Evolutionary conservation across 2,113 vertebrate species (phyloP).

Genomic region (Smithornis capensis): DNA sequence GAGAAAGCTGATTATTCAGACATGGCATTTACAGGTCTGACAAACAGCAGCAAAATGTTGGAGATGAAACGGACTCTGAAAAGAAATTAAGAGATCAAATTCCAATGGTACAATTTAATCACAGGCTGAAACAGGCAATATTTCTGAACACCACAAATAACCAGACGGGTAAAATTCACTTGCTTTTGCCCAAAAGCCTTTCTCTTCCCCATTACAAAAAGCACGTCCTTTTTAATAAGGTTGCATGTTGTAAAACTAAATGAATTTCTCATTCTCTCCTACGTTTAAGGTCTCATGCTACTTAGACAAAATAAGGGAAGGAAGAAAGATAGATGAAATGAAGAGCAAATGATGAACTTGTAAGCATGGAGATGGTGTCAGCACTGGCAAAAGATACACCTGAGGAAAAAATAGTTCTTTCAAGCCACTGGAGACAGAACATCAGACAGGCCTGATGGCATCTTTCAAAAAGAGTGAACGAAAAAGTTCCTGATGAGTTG

Average conservation of each 20-base stretch:
- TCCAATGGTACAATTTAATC: not conserved
- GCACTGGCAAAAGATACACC: not conserved
- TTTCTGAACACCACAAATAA: not conserved
- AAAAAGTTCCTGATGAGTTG: not conserved
- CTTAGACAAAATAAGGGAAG: not conserved
- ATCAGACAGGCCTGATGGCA: not conserved
- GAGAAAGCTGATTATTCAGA: not conserved
- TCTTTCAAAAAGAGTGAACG: not conserved
- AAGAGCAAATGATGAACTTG: not conserved
- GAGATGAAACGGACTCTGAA: slow-evolving; percentile 6
- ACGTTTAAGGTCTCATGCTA: not conserved
- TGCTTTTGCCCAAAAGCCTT: not conserved
- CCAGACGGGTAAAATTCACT: not conserved
- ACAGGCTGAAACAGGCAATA: not conserved
- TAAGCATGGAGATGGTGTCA: not conserved
- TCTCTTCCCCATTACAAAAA: not conserved
- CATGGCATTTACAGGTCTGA: not conserved
- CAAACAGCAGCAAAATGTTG: slow-evolving; percentile 29
- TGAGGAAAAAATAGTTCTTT: not conserved
- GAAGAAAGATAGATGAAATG: not conserved
- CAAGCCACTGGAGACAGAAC: not conserved
- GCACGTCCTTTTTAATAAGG: not conserved
- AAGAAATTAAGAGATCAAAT: slow-evolving; percentile 15
- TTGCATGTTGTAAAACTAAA: not conserved
- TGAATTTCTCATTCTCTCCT: not conserved